Evolutionary conservation across 2,797 vertebrate genomes (phyloP).

Genomic region (Sylvilagus floridanus): DNA sequence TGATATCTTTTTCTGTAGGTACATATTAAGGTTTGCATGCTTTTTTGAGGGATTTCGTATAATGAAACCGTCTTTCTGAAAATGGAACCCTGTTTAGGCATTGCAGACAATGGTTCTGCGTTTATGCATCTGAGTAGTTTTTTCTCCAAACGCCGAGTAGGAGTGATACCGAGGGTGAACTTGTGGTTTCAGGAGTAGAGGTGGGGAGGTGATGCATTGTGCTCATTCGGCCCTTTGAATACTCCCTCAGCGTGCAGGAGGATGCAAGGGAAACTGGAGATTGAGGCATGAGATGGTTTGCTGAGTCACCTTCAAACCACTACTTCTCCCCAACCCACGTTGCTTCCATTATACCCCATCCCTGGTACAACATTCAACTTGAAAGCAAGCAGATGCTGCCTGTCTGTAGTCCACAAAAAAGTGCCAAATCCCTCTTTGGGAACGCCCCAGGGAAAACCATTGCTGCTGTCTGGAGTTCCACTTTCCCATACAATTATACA

Average conservation of each 20-base stretch:
- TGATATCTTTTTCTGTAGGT: neutral
- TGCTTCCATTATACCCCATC: fast-evolving
- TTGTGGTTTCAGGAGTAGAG: fast-evolving
- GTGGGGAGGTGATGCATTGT: fast-evolving
- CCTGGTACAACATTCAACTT: neutral
- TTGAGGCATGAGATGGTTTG: too few relatives aligned
- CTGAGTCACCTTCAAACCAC: neutral
- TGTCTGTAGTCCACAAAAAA: neutral
- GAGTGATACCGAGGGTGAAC: neutral
- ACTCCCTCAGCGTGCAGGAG: neutral
- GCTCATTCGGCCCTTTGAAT: neutral
- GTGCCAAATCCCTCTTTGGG: neutral
- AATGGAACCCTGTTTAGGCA: neutral
- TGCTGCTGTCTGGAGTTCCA: neutral
- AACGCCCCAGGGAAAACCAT: neutral
- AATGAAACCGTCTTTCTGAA: neutral
- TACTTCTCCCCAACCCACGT: neutral
- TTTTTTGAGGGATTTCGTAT: neutral
- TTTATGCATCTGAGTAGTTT: neutral
- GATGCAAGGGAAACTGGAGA: neutral
- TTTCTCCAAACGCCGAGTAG: fast-evolving
- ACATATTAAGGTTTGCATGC: neutral
- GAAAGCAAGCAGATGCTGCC: neutral
- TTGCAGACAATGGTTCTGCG: neutral
- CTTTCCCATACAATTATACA: neutral